Conservation (phyloP, 2,888 invertebrate genomes). For the Drosophila mercatorum region DNA sequence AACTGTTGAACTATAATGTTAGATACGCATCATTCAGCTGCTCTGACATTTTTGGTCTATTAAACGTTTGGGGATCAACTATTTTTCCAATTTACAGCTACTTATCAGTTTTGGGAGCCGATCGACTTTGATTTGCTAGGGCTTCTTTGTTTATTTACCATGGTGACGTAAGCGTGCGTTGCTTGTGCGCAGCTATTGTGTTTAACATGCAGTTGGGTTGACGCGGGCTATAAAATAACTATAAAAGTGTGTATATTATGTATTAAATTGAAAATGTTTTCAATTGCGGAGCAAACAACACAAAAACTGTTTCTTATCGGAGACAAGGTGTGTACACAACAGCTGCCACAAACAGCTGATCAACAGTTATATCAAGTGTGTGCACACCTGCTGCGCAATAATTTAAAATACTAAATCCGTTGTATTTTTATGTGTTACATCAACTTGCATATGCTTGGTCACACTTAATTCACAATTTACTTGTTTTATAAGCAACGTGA, state of each 20-base stretch:
- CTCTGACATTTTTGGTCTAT: background rate
- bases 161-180: conserved; percentile 50
- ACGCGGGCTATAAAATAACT: conserved; percentile 9
- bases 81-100: conserved; percentile 5
- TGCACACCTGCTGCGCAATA: conserved; percentile 43
- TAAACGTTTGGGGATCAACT: background rate
- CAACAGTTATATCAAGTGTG: conserved; percentile 43
- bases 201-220: conserved; percentile 38
- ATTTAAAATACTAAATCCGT: background rate
- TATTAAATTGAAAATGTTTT: conserved; percentile 17
- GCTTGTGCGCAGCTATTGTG: conserved; percentile 20
- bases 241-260: conserved; percentile 15
- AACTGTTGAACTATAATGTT: background rate
- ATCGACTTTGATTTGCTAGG: conserved; percentile 39
- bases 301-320: conserved; percentile 69
- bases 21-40: background rate
- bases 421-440: conserved; percentile 1
- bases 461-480: conserved; percentile 15
- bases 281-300: conserved; percentile 39
- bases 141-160: conserved; percentile 74
- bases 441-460: conserved; percentile 13
- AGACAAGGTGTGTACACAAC: conserved; percentile 56
- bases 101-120: conserved; percentile 13
- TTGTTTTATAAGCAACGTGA: background rate
- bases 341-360: conserved; percentile 54